Evolutionary conservation across 2,888 invertebrate genomes (phyloP), one percentile per base, ranked within the genome.

Genomic region (Thereva unica): DNA sequence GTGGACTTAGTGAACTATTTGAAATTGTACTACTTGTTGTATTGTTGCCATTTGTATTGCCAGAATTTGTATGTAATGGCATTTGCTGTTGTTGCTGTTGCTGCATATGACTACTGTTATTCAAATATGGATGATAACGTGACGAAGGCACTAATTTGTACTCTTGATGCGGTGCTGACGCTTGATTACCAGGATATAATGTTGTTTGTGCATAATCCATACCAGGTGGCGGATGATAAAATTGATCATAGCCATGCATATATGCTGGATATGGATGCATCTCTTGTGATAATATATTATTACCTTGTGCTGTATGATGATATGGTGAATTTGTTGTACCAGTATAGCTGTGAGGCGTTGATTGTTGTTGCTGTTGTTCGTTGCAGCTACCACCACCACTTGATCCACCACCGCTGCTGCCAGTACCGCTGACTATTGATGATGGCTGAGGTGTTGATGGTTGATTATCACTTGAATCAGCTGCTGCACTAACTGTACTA

Each of bases 401-500:
- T 23, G 23, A 23, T 23, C 23, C 23, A 47, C 4, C 7, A 2
- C 12, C 10, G 2, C 5, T 47, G 10, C 12, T 10, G 2, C 47
- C 47, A 10, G 9, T 50, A 50, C 35, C 50, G 12, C 8, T 23
- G 23, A 23, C 45, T 2, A 47, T 3, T 50, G 35, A 34, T 50
- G 35, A 34, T 76, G 81, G 78, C 73, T 78, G 82, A 72, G 78
- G 79, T 70, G 78, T 81, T 69, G 78, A 81, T 74, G 81, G 78
- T 68, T 80, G 80, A 75, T 81, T 81, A 79, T 91, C 91, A 74
- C 89, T 89, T 66, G 90, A 89, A 78, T 91, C 91, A 65, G 90
- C 89, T 44, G 90, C 86, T 8, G 89, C 89, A 72, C 88, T 86
- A 74, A 87, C 84, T 59, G 87, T 84, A 49, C 82, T 83, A 66